Evolutionary conservation across 2,797 vertebrate species (phyloP), one percentile per base, ranked within the genome.

Genomic region (Myotis vivesi): DNA sequence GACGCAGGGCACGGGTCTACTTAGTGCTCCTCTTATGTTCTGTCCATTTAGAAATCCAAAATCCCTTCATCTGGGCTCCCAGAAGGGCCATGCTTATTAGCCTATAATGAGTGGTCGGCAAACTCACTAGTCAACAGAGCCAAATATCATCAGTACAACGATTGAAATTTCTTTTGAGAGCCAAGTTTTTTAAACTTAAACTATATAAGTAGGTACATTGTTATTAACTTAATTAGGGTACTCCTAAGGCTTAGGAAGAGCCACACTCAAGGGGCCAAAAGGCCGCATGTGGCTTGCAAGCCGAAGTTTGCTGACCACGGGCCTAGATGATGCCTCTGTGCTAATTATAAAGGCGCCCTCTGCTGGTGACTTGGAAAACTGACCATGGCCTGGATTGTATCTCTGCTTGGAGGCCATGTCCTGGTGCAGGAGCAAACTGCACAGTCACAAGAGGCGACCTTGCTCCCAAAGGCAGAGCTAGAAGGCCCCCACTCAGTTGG

Each of bases 241-340:
- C 38, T 38, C 1, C 38, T 38, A 38, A 38, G 38, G 38, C 38
- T 38, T 38, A 38, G 38, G 38, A 38, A 38, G 38, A 6, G 38
- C 38, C 38, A 38, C 38, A 38, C 38, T 38, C 38, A 38, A 38
- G 38, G 38, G 38, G 38, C 38, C 38, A 38, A 38, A 8, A 1
- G 11, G 55, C 55, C 23, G 2, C 55, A 20, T 53, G 51, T 7
- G 51, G 51, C 51, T 6, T 38, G 38, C 38, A 38, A 38, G 38
- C 38, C 5, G 6, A 1, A 44, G 41, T 25, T 59, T 59, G 55
- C 23, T 4, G 23, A 59, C 55, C 55, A 12, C 10, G 11, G 55
- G 41, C 41, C 20, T 25, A 0, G 0, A 0, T 0, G 46, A 23
- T 2, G 8, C 8, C 25, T 76, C 55, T 53, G 38, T 19, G 46